These are phyloP conservation scores for Cryptoblepharus egeriae DNA, from an alignment of 2,797 vertebrate genomes.

Conservation along the genomic window DNA sequence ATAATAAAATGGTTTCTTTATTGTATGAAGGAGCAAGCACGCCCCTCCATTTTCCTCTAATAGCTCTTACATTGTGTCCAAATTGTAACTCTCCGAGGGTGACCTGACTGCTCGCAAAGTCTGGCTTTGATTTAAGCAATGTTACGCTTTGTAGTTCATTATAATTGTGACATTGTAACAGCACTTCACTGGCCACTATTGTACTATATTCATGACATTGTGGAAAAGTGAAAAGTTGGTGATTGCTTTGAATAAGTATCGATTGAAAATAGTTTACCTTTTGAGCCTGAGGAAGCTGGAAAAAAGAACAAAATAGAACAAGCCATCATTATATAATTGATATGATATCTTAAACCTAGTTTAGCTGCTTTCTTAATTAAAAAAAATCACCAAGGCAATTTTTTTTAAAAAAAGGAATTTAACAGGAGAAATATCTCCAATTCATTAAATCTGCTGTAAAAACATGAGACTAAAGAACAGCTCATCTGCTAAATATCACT, in stretches of 20 bases:
- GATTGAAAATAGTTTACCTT: slow-evolving; percentile 89
- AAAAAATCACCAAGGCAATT: slow-evolving; percentile 48
- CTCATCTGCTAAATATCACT: slow-evolving; percentile 31
- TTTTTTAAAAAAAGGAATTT: slow-evolving; percentile 21
- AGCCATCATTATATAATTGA: slow-evolving; percentile 70
- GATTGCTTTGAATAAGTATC: slow-evolving; percentile 68
- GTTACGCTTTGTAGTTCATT: slow-evolving; percentile 20
- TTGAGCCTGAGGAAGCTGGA: slow-evolving; percentile 95
- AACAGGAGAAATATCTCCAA: slow-evolving; percentile 40
- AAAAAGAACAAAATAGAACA: slow-evolving; percentile 75
- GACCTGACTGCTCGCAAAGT: neutral
- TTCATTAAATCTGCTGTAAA: slow-evolving; percentile 22
- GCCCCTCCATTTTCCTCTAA: slow-evolving; percentile 21
- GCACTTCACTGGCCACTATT: slow-evolving; percentile 75
- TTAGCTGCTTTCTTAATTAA: slow-evolving; percentile 39
- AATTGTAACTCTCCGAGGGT: slow-evolving; percentile 32
- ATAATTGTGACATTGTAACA: slow-evolving; percentile 27
- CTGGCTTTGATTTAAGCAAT: slow-evolving; percentile 11
- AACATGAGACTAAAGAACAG: slow-evolving; percentile 11
- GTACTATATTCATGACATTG: slow-evolving; percentile 59
- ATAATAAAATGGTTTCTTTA: slow-evolving; percentile 43
- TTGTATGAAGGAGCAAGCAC: slow-evolving; percentile 19
- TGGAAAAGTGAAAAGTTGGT: slow-evolving; percentile 69
- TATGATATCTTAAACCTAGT: slow-evolving; percentile 52
- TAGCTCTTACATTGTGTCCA: neutral